A percentile compares a stretch with the other conserved stretches of the same genome.
Conservation (phyloP, 2,888 invertebrate genomes). For the Lumbricus terrestris region DNA sequence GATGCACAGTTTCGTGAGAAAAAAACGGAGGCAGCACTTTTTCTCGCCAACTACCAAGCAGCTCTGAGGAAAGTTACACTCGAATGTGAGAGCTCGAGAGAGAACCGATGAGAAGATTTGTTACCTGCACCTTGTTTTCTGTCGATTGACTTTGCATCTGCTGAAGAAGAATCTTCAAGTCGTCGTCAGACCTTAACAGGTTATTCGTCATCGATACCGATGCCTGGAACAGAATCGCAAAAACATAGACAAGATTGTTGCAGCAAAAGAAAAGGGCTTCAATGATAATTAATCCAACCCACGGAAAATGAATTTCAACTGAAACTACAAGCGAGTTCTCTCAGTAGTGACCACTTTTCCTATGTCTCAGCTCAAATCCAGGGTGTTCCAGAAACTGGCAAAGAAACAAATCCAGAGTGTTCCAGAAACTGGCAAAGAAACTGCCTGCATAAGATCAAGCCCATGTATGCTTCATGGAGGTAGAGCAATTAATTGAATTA, state of each 20-base stretch:
- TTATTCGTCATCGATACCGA: background rate
- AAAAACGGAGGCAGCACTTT: background rate
- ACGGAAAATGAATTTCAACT: too few species aligned
- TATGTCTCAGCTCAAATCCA: too few species aligned
- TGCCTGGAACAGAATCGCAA: background rate
- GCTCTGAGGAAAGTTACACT: background rate
- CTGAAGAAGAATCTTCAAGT: background rate
- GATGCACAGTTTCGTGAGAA: background rate
- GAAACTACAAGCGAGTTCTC: too few species aligned
- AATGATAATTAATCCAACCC: too few species aligned
- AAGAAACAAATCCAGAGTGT: too few species aligned
- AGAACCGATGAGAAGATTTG: background rate
- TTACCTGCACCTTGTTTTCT: constrained; percentile 8
- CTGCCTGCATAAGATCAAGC: too few species aligned
- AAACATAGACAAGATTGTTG: background rate
- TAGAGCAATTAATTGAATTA: too few species aligned
- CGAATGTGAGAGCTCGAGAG: background rate
- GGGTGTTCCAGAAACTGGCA: too few species aligned
- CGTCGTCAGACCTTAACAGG: background rate
- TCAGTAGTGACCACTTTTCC: too few species aligned
- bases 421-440: too few species aligned
- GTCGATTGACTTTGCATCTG: background rate
- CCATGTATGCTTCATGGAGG: too few species aligned
- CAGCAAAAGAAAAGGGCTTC: too few species aligned
- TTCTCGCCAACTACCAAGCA: background rate